Evolutionary conservation across 2,888 invertebrate genomes (phyloP).

Genomic region (Selenia dentaria): DNA sequence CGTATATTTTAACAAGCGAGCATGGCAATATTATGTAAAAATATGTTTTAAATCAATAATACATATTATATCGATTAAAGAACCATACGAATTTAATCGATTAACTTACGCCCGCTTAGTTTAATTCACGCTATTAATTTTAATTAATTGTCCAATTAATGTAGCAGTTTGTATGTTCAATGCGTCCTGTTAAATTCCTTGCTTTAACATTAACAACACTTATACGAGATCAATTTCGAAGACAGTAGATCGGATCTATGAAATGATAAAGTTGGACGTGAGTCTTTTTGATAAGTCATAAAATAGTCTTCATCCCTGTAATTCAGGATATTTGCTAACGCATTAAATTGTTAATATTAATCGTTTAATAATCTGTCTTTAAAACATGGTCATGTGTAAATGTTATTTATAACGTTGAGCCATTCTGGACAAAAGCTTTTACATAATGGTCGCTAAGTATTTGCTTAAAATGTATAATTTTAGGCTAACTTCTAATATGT

Average conservation of each 20-base stretch:
- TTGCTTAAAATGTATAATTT: background rate
- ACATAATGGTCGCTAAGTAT: background rate
- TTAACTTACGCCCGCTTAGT: background rate
- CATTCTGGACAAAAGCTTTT: background rate
- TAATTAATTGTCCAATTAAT: background rate
- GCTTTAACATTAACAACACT: background rate
- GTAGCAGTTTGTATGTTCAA: background rate
- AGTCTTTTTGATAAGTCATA: too few relatives aligned
- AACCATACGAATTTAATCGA: background rate
- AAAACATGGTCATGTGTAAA: background rate
- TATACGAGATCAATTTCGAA: background rate
- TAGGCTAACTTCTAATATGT: background rate
- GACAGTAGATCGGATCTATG: too few relatives aligned
- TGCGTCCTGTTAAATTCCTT: too few relatives aligned
- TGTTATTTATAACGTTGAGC: background rate
- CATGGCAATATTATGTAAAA: too few relatives aligned
- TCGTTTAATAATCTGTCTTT: background rate
- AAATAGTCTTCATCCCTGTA: too few relatives aligned
- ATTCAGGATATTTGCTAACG: too few relatives aligned
- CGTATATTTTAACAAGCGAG: background rate
- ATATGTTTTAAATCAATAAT: too few relatives aligned
- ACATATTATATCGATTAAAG: too few relatives aligned
- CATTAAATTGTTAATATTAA: too few relatives aligned
- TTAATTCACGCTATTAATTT: background rate
- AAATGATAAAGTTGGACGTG: too few relatives aligned